Conservation (phyloP, 2,113 vertebrate species). For the Embiotoca jacksoni region DNA sequence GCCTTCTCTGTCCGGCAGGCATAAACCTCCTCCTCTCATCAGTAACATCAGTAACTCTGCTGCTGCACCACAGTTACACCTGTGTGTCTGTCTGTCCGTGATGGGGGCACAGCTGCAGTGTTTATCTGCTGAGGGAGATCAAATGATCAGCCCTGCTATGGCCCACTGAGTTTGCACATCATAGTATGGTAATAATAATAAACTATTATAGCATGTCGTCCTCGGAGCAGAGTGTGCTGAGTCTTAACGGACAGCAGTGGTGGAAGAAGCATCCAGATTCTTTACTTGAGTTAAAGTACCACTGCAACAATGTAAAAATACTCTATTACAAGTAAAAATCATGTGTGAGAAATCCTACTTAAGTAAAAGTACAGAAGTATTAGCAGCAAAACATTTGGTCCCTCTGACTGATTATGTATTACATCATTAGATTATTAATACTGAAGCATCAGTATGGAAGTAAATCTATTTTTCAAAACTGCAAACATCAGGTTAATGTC, state of each 20-base stretch:
- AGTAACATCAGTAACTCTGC: conserved; percentile 12
- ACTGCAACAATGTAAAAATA: no score
- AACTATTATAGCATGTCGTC: conserved; percentile 5
- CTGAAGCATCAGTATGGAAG: no score
- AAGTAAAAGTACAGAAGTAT: no score
- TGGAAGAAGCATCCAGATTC: no score
- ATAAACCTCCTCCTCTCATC: conserved; percentile 26
- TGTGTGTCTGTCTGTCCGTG: conserved; percentile 31
- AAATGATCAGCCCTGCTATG: conserved; percentile 29
- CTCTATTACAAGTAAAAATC: no score
- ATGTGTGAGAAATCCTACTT: no score
- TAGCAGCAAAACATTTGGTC: no score
- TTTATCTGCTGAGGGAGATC: conserved; percentile 43
- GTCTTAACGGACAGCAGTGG: neutral
- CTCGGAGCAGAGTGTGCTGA: neutral
- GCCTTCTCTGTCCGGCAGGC: conserved; percentile 17
- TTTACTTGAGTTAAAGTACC: no score
- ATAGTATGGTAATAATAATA: conserved; percentile 35
- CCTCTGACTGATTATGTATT: no score
- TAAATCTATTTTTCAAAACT: no score
- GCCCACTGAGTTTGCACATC: conserved; percentile 33
- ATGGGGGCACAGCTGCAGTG: conserved; percentile 30
- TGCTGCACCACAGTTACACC: conserved; percentile 38
- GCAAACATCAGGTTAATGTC: no score
- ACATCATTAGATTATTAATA: no score